Evolutionary conservation across 2,797 vertebrate species (phyloP).

Genomic region (Artibeus lituratus): DNA sequence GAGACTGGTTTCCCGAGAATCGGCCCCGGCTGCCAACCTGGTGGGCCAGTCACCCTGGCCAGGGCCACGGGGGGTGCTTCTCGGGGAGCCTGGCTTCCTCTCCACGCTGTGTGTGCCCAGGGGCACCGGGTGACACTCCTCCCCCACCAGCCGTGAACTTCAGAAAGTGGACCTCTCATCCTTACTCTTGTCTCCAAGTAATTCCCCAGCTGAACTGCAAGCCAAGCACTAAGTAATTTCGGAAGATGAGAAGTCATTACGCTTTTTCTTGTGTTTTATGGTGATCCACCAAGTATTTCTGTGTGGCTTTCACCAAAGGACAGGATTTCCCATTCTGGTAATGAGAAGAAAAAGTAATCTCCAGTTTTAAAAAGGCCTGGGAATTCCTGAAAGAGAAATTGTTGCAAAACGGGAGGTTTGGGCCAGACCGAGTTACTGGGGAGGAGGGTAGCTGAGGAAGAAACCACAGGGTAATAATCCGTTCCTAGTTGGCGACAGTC

Average conservation of each 20-base stretch:
- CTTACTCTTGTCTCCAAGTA: background rate
- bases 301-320: background rate
- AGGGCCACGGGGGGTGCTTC: conserved; percentile 72
- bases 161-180: background rate
- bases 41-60: conserved; percentile 64
- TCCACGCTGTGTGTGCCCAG: too few relatives aligned
- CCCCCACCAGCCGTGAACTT: background rate
- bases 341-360: background rate
- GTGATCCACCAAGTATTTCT: background rate
- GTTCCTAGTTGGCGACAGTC: background rate
- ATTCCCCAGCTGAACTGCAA: background rate
- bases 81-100: conserved; percentile 78
- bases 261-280: background rate
- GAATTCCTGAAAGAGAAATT: conserved; percentile 9
- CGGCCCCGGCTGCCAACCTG: conserved; percentile 71
- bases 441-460: background rate
- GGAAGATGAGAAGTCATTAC: background rate
- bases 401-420: background rate
- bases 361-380: background rate
- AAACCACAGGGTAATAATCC: background rate
- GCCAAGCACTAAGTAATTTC: background rate
- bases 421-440: background rate
- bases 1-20: conserved; percentile 78
- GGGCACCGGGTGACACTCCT: background rate
- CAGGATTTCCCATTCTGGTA: background rate